A percentile compares a stretch with the other conserved stretches of the same genome.
Evolutionary conservation across 2,113 vertebrate species (phyloP).

Genomic region (Oxyruncus cristatus): DNA sequence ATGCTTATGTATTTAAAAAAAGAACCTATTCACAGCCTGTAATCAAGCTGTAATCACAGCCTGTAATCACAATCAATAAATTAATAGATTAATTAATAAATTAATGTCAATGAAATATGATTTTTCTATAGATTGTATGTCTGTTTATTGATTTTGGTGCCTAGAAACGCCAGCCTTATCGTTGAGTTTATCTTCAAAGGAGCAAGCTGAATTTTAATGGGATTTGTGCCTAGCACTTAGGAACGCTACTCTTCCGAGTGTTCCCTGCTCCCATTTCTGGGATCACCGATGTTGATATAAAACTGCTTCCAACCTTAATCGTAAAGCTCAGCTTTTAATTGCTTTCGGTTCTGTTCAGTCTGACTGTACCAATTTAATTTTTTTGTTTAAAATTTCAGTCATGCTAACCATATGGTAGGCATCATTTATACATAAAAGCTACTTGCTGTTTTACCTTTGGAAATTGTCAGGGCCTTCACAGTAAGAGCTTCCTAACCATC

Average conservation of each 20-base stretch:
- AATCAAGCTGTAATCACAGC: slow-evolving; percentile 39
- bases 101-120: not conserved
- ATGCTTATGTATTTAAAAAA: not conserved
- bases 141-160: slow-evolving; percentile 1
- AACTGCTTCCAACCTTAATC: not conserved
- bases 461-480: slow-evolving; percentile 70
- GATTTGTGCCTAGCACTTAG: not conserved
- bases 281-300: not conserved
- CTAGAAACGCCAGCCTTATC: slow-evolving; percentile 7
- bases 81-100: slow-evolving; percentile 47
- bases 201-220: slow-evolving; percentile 24
- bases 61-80: slow-evolving; percentile 43
- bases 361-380: slow-evolving; percentile 61
- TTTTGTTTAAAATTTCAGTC: slow-evolving; percentile 66
- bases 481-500: slow-evolving; percentile 75
- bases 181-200: not conserved
- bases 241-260: not conserved
- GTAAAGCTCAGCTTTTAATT: slow-evolving; percentile 50
- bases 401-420: slow-evolving; percentile 66
- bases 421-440: slow-evolving; percentile 75
- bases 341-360: slow-evolving; percentile 45
- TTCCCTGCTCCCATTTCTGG: not conserved
- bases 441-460: slow-evolving; percentile 75
- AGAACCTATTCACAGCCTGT: not conserved
- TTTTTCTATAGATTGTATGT: slow-evolving; percentile 4